Evolutionary conservation across 2,113 vertebrate genomes (phyloP).

Genomic region (Neoarius graeffei): DNA sequence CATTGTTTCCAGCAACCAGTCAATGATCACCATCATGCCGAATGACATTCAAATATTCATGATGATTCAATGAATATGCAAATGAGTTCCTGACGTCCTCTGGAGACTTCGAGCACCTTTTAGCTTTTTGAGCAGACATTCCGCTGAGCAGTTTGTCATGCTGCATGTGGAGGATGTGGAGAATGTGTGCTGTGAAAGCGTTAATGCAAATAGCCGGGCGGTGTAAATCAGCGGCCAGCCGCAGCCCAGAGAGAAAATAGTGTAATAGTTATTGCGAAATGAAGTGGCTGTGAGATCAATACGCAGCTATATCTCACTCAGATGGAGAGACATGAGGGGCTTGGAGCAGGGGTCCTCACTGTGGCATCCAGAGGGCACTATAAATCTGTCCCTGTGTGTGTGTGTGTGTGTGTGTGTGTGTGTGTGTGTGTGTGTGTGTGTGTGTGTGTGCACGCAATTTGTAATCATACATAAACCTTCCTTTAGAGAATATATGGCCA

Average conservation of each 20-base stretch:
- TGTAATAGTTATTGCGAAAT: conserved; percentile 98
- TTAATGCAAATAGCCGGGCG: conserved; percentile 80
- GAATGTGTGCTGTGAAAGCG: conserved; percentile 61
- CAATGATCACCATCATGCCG: background rate
- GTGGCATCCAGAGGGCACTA: conserved; percentile 87
- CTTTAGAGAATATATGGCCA: background rate
- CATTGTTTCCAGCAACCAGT: background rate
- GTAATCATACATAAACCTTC: background rate
- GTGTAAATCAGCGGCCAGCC: conserved; percentile 76
- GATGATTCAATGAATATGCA: background rate
- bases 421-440: conserved; percentile 69
- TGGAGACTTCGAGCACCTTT: background rate
- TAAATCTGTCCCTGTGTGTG: conserved; percentile 91
- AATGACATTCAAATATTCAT: background rate
- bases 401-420: conserved; percentile 45
- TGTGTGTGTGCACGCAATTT: conserved; percentile 17
- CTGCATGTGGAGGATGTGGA: conserved; percentile 32
- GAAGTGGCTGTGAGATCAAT: conserved; percentile 98
- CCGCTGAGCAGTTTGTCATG: background rate
- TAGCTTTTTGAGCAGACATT: background rate
- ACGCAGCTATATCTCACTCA: conserved; percentile 94
- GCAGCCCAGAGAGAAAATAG: conserved; percentile 75
- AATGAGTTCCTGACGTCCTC: background rate
- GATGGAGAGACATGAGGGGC: conserved; percentile 89
- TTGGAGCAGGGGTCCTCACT: conserved; percentile 88